Conservation (phyloP, 64 coral and sea anemone genomes). For the Platygyra sinensis region DNA sequence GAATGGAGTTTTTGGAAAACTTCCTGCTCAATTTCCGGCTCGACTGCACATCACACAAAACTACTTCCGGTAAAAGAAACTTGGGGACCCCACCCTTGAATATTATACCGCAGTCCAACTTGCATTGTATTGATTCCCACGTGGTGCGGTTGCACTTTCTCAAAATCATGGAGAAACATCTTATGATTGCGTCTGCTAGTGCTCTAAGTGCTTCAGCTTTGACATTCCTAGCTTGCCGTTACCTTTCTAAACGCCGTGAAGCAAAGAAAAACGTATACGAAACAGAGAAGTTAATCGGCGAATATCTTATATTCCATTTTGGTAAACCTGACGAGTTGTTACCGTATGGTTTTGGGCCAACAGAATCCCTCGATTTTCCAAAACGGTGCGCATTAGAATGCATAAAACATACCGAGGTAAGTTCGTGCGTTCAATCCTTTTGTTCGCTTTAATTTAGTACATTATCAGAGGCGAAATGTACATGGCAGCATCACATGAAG, state of each 20-base stretch:
- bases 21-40: too few species aligned
- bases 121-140: neutral
- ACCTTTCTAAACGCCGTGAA: constrained; percentile 6
- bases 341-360: constrained; percentile 47
- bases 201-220: constrained; percentile 42
- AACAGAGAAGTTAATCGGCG: constrained; percentile 38
- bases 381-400: constrained; percentile 44
- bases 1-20: too few species aligned
- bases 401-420: constrained; percentile 48
- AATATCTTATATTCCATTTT: constrained; percentile 55
- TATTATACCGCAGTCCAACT: too few species aligned
- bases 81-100: too few species aligned
- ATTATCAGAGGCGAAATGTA: neutral
- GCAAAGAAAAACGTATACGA: constrained; percentile 25
- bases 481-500: neutral
- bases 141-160: neutral
- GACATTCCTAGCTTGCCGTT: constrained; percentile 15
- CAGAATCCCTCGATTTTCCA: constrained; percentile 41
- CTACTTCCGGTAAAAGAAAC: too few species aligned
- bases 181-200: constrained; percentile 18
- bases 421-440: neutral
- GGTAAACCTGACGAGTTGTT: constrained; percentile 51
- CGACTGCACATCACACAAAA: too few species aligned
- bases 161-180: constrained; percentile 11
- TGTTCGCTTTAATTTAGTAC: neutral